Percentiles rank a stretch among this genome's conserved stretches.
Evolutionary conservation across 2,888 invertebrate species (phyloP).

Genomic region (Embidobia sp.): DNA sequence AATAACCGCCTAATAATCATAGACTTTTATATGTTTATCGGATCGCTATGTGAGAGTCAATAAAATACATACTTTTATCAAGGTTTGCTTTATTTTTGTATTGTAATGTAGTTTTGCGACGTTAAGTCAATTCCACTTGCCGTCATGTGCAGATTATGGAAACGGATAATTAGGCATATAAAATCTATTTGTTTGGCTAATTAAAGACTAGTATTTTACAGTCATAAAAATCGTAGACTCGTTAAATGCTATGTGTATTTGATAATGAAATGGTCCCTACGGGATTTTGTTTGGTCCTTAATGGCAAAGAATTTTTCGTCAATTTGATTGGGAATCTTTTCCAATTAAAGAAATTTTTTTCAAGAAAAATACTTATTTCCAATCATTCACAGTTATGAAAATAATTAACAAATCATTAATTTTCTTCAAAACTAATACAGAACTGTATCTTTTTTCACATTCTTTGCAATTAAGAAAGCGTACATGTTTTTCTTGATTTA

Average conservation of each 20-base stretch:
- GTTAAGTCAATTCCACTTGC: conserved; percentile 36
- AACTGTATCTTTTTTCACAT: background rate
- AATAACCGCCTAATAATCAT: conserved; percentile 23
- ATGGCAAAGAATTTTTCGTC: conserved; percentile 39
- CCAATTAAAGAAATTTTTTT: no score
- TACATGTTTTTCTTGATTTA: conserved; percentile 5
- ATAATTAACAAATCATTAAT: no score
- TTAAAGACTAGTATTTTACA: conserved; percentile 19
- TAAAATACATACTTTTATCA: conserved; percentile 47
- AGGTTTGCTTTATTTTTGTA: conserved; percentile 5
- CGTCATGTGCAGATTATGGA: conserved; percentile 20
- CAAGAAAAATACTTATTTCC: background rate
- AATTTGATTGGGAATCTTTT: no score
- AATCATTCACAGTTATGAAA: background rate
- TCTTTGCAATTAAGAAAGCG: conserved; percentile 11
- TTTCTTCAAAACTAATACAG: no score
- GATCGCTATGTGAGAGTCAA: conserved; percentile 30
- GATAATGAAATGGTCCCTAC: conserved; percentile 72
- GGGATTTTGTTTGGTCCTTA: conserved; percentile 68
- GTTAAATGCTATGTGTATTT: conserved; percentile 27
- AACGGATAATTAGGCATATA: conserved; percentile 43
- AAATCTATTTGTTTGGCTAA: conserved; percentile 48
- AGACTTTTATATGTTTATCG: conserved; percentile 25
- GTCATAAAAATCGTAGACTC: conserved; percentile 42
- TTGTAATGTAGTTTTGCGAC: conserved; percentile 43